These are phyloP conservation scores for Brachionus paranguensis DNA, from an alignment of 1,140 invertebrate species.

Conservation along the genomic window DNA sequence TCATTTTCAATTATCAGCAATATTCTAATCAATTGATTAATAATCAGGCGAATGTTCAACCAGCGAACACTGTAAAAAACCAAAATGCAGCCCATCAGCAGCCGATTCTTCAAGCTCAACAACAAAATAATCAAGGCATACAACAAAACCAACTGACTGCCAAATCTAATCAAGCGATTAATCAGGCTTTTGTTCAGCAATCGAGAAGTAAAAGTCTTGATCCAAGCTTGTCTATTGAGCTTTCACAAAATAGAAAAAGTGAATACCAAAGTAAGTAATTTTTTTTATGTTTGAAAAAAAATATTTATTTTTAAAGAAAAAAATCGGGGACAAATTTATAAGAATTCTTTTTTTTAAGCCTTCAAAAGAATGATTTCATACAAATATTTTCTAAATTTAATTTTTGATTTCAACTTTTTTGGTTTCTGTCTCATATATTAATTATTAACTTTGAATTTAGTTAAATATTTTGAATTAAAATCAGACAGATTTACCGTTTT, in stretches of 20 bases:
- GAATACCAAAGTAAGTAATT: not conserved
- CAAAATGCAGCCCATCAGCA: not conserved
- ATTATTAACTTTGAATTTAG: not conserved
- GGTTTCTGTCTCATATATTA: not conserved
- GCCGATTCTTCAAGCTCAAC: not conserved
- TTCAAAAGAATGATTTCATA: not conserved
- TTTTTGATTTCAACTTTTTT: not conserved
- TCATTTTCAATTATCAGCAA: conserved; percentile 11
- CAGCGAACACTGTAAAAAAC: not conserved
- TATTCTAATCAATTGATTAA: conserved; percentile 14
- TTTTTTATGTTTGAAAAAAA: not conserved
- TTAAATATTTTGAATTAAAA: not conserved
- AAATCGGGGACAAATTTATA: not conserved
- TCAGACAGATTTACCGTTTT: not conserved
- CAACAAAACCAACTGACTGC: not conserved
- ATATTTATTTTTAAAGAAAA: not conserved
- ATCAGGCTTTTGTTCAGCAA: not conserved
- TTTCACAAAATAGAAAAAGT: not conserved
- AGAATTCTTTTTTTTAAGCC: not conserved
- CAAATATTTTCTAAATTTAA: too few species aligned
- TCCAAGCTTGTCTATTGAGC: not conserved
- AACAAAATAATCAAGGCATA: not conserved
- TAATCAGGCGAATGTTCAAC: not conserved
- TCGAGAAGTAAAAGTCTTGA: conserved; percentile 33
- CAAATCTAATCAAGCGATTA: not conserved